phyloP scores from a whole-genome alignment of 2,113 vertebrate species.

The Erythrocercus mccallii region DNA sequence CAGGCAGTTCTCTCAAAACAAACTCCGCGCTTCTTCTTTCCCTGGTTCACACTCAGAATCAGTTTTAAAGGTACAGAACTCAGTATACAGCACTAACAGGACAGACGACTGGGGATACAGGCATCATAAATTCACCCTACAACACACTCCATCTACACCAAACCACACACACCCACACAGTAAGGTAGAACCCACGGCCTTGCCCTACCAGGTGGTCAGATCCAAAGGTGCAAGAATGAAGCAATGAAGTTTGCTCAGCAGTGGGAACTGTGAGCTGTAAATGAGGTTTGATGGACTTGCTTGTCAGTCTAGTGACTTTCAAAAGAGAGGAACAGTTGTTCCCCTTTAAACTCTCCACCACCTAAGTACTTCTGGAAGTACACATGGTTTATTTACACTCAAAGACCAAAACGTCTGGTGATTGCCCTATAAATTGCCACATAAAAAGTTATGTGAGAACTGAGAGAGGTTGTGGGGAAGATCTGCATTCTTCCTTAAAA shows the following conservation, averaged over 20 bases:
- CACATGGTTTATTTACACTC: neutral
- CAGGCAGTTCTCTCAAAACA: too few species aligned
- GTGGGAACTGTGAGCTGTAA: neutral
- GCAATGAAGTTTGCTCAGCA: neutral
- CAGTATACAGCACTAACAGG: too few species aligned
- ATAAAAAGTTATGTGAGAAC: neutral
- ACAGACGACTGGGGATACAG: too few species aligned
- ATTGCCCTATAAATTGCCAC: neutral
- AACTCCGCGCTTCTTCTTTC: too few species aligned
- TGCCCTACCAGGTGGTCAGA: neutral
- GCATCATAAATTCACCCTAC: too few species aligned
- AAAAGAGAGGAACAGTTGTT: neutral
- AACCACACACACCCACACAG: accelerated
- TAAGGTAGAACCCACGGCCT: too few species aligned
- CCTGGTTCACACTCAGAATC: too few species aligned
- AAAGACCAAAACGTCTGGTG: neutral
- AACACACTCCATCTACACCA: neutral
- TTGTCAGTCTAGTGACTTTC: neutral
- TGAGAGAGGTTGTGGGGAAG: neutral
- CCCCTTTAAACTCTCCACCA: neutral
- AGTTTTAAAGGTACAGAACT: too few species aligned
- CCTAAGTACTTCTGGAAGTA: neutral
- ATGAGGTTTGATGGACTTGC: neutral
- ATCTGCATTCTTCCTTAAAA: neutral
- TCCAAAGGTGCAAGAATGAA: neutral